These are phyloP conservation scores for Lophura nycthemera DNA, from an alignment of 2,113 vertebrate genomes.

Conservation along the genomic window DNA sequence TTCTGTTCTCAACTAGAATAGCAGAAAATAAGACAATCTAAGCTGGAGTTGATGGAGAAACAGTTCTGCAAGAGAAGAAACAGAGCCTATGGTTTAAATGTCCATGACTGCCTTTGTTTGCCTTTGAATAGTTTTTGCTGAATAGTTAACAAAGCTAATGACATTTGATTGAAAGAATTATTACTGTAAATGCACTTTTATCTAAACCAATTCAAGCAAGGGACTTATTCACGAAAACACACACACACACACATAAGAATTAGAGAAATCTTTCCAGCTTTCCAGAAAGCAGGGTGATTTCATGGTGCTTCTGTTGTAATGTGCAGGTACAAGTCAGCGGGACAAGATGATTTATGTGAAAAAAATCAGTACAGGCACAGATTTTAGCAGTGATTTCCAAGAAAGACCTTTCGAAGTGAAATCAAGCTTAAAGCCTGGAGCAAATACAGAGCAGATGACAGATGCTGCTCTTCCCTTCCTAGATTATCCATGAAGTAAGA, in stretches of 20 bases:
- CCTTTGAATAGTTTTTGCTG: background rate
- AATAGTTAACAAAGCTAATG: background rate
- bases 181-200: background rate
- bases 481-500: background rate
- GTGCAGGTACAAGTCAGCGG: background rate
- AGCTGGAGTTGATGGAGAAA: background rate
- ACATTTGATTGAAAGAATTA: background rate
- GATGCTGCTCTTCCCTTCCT: background rate
- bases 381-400: background rate
- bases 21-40: background rate
- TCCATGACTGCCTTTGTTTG: background rate
- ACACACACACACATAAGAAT: background rate
- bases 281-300: background rate
- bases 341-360: background rate
- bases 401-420: background rate
- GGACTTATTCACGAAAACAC: background rate
- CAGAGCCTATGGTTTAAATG: background rate
- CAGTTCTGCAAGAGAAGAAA: background rate
- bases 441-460: background rate
- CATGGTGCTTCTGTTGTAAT: background rate
- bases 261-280: background rate
- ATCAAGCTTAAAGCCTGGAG: background rate
- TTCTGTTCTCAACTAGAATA: background rate
- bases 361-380: background rate
- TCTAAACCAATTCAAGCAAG: background rate